Evolutionary conservation across 1,140 invertebrate genomes (phyloP), one percentile per base, ranked within the genome.

Genomic region (Cotesia typhae): DNA sequence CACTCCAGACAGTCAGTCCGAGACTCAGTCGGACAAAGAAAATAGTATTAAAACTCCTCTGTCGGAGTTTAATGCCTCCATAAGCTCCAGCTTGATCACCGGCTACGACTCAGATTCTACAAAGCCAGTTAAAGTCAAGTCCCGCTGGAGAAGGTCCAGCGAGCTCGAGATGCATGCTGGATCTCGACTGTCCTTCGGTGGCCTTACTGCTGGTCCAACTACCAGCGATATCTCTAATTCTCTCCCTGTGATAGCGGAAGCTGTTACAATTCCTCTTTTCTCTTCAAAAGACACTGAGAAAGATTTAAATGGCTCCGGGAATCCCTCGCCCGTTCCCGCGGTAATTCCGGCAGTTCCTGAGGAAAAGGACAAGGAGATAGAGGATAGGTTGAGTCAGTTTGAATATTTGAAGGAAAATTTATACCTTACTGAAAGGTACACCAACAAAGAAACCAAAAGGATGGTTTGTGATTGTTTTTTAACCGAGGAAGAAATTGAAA

Each of bases 401-500:
- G 90, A 93, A 76, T 87, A 91, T 77, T 90, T 98, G 53, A 90
- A 90, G 51, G 95, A 96, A 83, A 97, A 97, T 88, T 88, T 93
- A 37, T 98, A 96, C 88, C 85, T 93, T 63, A 94, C 92, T 76
- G 92, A 94, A 38, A 89, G 88, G 71, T 90, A 92, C 82, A 91
- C 90, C 63, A 95, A 93, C 83, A 96, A 94, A 79, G 96, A 98
- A 85, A 94, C 94, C 3, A 93, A 94, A 70, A 91, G 94, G 75
- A 98, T 99, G 96, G 90, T 94, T 17, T 99, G 98, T 87, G 97
- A 99, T 85, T 99, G 97, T 87, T 94, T 94, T 78, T 88, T 96
- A 71, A 95, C 94, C 4, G 92, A 93, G 83, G 95, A 97, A 81
- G 97, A 98, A 77, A 90, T 95, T 70, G 89, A 91, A 41, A 87